A percentile compares a stretch with the other conserved stretches of the same genome.
Evolutionary conservation across 2,797 vertebrate genomes (phyloP).

Genomic region (Columba guinea): DNA sequence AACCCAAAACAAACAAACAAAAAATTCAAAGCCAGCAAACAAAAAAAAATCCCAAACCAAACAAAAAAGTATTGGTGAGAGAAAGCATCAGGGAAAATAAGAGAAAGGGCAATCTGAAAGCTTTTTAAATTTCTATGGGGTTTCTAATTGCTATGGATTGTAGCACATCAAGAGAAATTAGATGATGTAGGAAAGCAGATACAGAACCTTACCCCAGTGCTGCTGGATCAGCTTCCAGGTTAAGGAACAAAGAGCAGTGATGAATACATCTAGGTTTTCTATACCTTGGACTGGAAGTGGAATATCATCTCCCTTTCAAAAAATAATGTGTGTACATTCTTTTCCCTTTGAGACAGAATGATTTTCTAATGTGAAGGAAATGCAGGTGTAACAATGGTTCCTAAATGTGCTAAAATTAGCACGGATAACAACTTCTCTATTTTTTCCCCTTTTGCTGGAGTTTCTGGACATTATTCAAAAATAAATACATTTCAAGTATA

Average conservation of each 20-base stretch:
- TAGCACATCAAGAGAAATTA: background rate
- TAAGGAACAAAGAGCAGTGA: background rate
- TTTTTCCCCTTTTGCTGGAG: background rate
- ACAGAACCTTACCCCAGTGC: background rate
- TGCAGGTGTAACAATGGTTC: background rate
- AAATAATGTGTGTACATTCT: background rate
- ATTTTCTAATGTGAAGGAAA: background rate
- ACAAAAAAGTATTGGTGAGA: background rate
- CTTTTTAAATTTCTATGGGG: background rate
- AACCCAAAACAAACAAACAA: too few relatives aligned
- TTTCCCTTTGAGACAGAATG: background rate
- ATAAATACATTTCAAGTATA: constrained; percentile 20
- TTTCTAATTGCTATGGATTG: background rate
- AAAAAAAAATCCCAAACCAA: too few relatives aligned
- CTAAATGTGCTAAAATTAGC: constrained; percentile 18
- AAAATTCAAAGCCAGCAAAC: too few relatives aligned
- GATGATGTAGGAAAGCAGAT: background rate
- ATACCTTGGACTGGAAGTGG: background rate
- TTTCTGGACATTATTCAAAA: constrained; percentile 2
- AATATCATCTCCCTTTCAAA: background rate
- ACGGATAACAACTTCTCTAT: background rate
- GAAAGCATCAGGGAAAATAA: background rate
- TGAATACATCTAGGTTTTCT: background rate
- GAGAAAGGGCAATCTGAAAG: background rate
- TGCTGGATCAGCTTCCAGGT: background rate